phyloP scores from a whole-genome alignment of 2,113 vertebrate genomes.

The Poicephalus meyeri region DNA sequence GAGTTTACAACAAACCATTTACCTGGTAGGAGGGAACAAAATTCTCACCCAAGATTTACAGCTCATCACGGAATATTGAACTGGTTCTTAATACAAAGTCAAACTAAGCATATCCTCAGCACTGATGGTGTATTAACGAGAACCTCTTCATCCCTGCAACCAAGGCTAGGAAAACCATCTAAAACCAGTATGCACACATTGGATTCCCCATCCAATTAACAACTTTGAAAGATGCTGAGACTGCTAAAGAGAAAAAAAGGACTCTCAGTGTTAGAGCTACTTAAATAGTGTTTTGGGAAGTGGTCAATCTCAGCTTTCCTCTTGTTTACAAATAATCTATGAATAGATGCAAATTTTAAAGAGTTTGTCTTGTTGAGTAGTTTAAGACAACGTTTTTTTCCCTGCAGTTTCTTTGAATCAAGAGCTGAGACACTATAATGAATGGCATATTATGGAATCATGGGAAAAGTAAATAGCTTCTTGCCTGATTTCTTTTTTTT shows the following conservation, averaged over 20 bases:
- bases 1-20: slow-evolving; percentile 36
- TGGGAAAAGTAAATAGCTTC: background rate
- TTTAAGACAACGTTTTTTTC: background rate
- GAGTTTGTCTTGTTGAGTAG: background rate
- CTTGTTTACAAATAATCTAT: background rate
- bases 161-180: background rate
- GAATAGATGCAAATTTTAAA: background rate
- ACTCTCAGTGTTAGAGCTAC: background rate
- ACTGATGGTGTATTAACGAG: background rate
- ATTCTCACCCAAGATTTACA: background rate
- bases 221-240: background rate
- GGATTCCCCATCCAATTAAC: background rate
- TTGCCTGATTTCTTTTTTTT: background rate
- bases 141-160: background rate
- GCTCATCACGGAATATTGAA: background rate
- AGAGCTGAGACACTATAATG: background rate
- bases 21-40: background rate
- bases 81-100: background rate
- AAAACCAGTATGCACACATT: background rate
- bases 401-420: background rate
- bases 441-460: background rate
- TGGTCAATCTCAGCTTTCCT: background rate
- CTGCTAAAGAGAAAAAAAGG: background rate
- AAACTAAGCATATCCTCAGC: background rate
- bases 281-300: background rate